A percentile compares a stretch with the other conserved stretches of the same genome.
Conservation (phyloP, 2,888 invertebrate species). For the Melolontha melolontha region DNA sequence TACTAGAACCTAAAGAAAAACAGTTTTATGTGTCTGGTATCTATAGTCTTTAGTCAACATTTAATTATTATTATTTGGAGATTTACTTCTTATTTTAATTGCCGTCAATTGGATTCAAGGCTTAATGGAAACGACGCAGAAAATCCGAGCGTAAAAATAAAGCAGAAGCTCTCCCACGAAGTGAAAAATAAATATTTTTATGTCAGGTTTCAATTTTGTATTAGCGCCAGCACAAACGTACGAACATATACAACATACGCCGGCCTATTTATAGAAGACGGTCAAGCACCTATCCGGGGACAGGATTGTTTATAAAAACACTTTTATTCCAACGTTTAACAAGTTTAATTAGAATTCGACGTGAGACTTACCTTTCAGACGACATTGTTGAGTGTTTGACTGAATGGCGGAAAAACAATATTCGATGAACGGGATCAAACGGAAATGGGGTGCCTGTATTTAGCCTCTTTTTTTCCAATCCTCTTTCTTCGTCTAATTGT, state of each 20-base stretch:
- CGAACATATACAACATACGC: conserved; percentile 15
- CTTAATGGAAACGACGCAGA: conserved; percentile 26
- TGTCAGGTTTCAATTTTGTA: conserved; percentile 32
- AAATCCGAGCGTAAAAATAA: conserved; percentile 25
- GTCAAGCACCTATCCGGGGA: conserved; percentile 43
- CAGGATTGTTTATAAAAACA: conserved; percentile 42
- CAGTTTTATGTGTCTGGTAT: too few species aligned
- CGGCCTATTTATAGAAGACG: conserved; percentile 41
- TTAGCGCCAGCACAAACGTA: conserved; percentile 2
- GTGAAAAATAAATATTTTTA: conserved; percentile 38
- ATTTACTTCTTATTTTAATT: conserved; percentile 2
- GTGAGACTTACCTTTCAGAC: conserved; percentile 25
- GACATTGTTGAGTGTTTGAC: conserved; percentile 19
- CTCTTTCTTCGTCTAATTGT: too few species aligned
- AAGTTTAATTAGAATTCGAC: conserved; percentile 40
- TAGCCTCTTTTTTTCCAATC: too few species aligned
- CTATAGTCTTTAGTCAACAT: too few species aligned
- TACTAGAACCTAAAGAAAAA: too few species aligned
- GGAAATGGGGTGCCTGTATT: neutral
- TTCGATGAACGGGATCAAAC: conserved; percentile 10
- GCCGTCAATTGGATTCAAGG: conserved; percentile 9
- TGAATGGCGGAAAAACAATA: neutral
- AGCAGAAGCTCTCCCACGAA: conserved; percentile 20
- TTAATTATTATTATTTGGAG: too few species aligned
- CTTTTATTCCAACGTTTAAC: conserved; percentile 38